phyloP scores from a whole-genome alignment of 2,888 invertebrate genomes.

The Seira sanloemensis region DNA sequence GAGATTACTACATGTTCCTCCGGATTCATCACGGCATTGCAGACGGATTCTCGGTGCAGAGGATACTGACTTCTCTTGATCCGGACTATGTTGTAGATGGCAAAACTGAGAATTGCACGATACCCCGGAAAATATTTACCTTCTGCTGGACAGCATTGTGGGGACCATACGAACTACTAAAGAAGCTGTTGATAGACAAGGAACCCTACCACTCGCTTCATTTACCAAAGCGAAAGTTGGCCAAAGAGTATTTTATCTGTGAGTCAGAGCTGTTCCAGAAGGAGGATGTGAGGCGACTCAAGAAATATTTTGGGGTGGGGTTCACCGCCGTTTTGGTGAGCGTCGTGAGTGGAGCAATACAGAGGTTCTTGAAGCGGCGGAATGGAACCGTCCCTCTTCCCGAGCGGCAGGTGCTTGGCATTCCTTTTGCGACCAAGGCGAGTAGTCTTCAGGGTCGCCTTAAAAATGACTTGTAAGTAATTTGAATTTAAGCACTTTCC shows the following conservation, averaged over 20 bases:
- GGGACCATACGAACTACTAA: constrained; percentile 22
- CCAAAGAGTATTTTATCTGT: constrained; percentile 34
- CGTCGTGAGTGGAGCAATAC: constrained; percentile 22
- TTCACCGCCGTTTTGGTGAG: constrained; percentile 26
- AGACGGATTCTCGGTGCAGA: constrained; percentile 45
- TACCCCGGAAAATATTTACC: too few relatives aligned
- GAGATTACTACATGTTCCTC: not conserved
- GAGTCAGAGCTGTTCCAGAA: constrained; percentile 9
- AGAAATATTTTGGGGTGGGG: not conserved
- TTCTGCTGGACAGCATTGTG: not conserved
- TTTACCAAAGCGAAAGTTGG: not conserved
- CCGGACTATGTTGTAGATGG: not conserved
- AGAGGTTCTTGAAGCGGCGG: constrained; percentile 21
- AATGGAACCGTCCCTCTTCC: not conserved
- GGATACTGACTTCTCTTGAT: constrained; percentile 9
- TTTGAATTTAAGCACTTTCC: not conserved
- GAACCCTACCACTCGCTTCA: constrained; percentile 35
- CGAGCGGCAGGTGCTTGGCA: not conserved
- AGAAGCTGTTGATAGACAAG: not conserved
- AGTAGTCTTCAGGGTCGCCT: constrained; percentile 7
- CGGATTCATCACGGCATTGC: constrained; percentile 42
- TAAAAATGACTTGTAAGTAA: constrained; percentile 36
- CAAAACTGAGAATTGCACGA: not conserved
- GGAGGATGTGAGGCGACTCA: constrained; percentile 1
- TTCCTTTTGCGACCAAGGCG: constrained; percentile 8